Conservation (phyloP, 2,113 vertebrate genomes). For the Pteruthius melanotis region DNA sequence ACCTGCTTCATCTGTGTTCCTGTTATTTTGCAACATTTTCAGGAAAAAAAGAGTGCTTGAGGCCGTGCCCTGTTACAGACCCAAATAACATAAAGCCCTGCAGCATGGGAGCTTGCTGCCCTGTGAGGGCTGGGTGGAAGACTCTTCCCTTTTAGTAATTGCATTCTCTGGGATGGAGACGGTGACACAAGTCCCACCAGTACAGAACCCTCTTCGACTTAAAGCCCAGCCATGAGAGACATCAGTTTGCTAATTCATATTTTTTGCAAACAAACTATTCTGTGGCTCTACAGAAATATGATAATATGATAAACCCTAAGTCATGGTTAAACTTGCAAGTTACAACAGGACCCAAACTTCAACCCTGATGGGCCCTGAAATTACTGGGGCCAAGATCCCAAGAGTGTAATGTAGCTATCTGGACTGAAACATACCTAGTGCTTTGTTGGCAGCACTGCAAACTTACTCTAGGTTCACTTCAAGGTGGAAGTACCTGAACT, state of each 20-base stretch:
- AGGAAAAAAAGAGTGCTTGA: conserved; percentile 13
- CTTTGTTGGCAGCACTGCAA: background rate
- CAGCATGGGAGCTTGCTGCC: background rate
- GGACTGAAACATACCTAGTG: background rate
- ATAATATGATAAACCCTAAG: background rate
- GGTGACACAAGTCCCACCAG: background rate
- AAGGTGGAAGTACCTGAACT: background rate
- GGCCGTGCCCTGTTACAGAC: background rate
- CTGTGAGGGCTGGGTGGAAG: background rate
- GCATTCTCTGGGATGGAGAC: background rate
- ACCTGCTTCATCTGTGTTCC: background rate
- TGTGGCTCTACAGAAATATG: background rate
- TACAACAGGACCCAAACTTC: background rate
- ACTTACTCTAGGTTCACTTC: background rate
- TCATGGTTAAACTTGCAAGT: background rate
- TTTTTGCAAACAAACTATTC: background rate
- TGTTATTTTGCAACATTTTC: conserved; percentile 3
- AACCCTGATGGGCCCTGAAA: background rate
- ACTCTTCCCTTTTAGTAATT: background rate
- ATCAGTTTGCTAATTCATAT: background rate
- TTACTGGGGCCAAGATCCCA: background rate
- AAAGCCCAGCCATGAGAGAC: background rate
- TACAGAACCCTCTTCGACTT: background rate
- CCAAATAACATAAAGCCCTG: background rate
- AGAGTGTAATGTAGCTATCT: rapidly evolving